These are phyloP conservation scores for Drosophila dunni DNA, from an alignment of 1,140 invertebrate species.

Conservation along the genomic window DNA sequence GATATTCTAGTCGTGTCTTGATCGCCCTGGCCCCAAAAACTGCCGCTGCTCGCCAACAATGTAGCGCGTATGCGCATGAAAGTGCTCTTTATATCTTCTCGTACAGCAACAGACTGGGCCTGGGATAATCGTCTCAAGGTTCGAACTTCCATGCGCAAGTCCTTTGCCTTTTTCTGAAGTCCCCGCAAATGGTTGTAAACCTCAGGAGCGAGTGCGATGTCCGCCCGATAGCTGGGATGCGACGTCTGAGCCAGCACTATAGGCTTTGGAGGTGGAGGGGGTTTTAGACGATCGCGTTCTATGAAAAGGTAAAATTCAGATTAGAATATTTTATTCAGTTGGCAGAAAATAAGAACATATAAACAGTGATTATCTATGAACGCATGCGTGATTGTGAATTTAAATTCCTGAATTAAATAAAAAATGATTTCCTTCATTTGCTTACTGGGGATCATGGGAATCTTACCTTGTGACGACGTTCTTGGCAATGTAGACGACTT, in stretches of 20 bases:
- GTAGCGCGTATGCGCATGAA: constrained; percentile 93
- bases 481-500: constrained; percentile 96
- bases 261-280: constrained; percentile 93
- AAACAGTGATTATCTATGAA: constrained; percentile 17
- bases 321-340: too few species aligned
- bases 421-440: neutral
- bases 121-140: constrained; percentile 95
- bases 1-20: constrained; percentile 86
- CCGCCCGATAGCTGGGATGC: constrained; percentile 87
- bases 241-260: constrained; percentile 87
- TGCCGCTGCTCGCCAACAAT: constrained; percentile 88
- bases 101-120: constrained; percentile 94
- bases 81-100: constrained; percentile 95
- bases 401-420: constrained; percentile 12
- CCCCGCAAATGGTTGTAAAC: constrained; percentile 94
- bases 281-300: constrained; percentile 93
- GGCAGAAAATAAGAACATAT: neutral
- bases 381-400: constrained; percentile 26
- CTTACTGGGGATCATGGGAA: constrained; percentile 1
- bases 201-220: constrained; percentile 89
- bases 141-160: constrained; percentile 93
- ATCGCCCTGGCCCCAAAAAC: constrained; percentile 86
- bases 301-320: constrained; percentile 33
- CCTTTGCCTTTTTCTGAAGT: constrained; percentile 95
- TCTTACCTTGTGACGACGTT: constrained; percentile 96